Percentiles rank a stretch among this genome's conserved stretches.
These are phyloP conservation scores for Eupithecia exiguata DNA, from an alignment of 2,888 invertebrate species.

Conservation along the genomic window DNA sequence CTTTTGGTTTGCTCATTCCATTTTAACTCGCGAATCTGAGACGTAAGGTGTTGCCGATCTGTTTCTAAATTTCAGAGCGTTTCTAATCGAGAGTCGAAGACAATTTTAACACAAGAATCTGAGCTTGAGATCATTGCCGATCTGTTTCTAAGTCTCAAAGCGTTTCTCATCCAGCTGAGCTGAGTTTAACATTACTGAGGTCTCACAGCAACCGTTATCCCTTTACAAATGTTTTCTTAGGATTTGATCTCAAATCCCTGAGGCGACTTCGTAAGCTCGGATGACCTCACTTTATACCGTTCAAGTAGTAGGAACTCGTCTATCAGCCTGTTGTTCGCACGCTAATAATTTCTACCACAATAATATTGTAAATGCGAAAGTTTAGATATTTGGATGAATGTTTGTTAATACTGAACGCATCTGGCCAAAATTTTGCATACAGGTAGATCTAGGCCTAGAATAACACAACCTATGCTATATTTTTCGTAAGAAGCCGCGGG, in stretches of 20 bases:
- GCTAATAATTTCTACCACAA: too few species aligned
- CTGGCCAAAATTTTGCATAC: too few species aligned
- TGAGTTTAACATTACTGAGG: not conserved
- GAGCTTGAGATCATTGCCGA: not conserved
- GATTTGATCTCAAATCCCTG: conserved; percentile 1
- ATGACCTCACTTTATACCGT: not conserved
- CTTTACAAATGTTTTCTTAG: conserved; percentile 17
- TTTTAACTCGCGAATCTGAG: not conserved
- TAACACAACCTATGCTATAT: too few species aligned
- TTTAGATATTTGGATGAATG: too few species aligned
- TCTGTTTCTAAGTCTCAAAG: not conserved
- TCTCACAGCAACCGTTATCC: conserved; percentile 1
- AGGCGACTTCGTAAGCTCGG: not conserved
- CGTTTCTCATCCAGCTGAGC: not conserved
- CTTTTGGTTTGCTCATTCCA: not conserved
- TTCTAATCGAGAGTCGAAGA: not conserved
- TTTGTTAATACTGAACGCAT: too few species aligned
- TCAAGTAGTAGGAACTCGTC: too few species aligned
- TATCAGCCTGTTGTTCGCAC: too few species aligned
- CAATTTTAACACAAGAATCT: not conserved
- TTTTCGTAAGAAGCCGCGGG: too few species aligned
- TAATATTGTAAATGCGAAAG: too few species aligned
- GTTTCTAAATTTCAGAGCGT: not conserved
- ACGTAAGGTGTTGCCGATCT: too few species aligned
- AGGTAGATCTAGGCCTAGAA: too few species aligned